These are phyloP conservation scores for Meta bourneti DNA, from an alignment of 2,888 invertebrate genomes.

Conservation along the genomic window DNA sequence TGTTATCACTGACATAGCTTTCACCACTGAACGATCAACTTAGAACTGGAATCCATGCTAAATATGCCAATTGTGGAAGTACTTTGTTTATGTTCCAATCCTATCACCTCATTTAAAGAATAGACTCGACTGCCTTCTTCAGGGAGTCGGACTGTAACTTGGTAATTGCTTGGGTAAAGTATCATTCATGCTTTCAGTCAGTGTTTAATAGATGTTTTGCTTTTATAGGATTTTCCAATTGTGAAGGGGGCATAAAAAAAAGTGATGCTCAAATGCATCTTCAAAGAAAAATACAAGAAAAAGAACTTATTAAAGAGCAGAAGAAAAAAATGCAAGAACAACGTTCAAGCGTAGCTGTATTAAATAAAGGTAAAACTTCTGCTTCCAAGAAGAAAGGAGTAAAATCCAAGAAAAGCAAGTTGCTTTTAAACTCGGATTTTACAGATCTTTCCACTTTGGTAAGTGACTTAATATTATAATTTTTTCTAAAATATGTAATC, in stretches of 20 bases:
- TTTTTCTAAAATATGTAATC: background rate
- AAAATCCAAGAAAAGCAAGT: conserved; percentile 55
- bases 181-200: no score
- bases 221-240: conserved; percentile 41
- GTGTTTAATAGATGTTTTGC: no score
- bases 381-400: conserved; percentile 38
- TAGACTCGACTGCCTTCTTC: no score
- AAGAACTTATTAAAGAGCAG: conserved; percentile 85
- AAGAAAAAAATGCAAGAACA: conserved; percentile 84
- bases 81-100: no score
- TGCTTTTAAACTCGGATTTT: conserved; percentile 23
- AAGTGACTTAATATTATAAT: conserved; percentile 12
- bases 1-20: no score
- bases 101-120: no score
- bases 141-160: no score
- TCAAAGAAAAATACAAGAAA: conserved; percentile 87
- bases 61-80: no score
- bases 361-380: conserved; percentile 33
- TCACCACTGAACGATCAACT: no score
- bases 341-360: conserved; percentile 39
- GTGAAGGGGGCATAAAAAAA: conserved; percentile 69
- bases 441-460: conserved; percentile 26
- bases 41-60: no score
- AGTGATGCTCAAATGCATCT: conserved; percentile 85
- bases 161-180: no score